Evolutionary conservation across 2,888 invertebrate species (phyloP), one percentile per base, ranked within the genome.

Genomic region (Nebria salina): DNA sequence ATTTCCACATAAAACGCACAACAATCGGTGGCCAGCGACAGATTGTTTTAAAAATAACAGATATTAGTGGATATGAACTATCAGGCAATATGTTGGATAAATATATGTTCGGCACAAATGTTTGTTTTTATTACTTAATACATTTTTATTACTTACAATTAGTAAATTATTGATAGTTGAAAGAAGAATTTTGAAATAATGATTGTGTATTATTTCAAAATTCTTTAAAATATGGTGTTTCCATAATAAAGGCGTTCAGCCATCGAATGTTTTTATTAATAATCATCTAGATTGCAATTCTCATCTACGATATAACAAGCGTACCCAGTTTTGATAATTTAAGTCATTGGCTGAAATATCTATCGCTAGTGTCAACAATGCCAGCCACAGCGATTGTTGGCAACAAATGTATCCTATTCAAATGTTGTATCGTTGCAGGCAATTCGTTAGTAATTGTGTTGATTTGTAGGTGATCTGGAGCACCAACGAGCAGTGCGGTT

Each of bases 221-320:
- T 66, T 66, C n/a, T 20, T 20, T 20, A 20, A 20, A 20, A 20
- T 20, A 20, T 20, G 20, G 1, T 20, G 20, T 20, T 20, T 20
- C 20, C 20, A 20, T 20, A 20, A 20, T 20, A 20, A 20, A 20
- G 20, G 20, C 20, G n/a, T 20, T 20, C 20, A 20, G 20, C 20
- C 20, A 20, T 20, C 20, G 20, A 20, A 20, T 20, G 34, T 34
- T 34, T 34, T 34, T 5, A 34, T 4, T 4, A 34, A 34, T 34
- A 34, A 34, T 34, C 2, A 34, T 34, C 34, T 34, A 95, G 96
- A 92, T 95, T 76, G 91, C 96, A 77, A 87, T 97, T 77, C 90
- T 97, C 83, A 94, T 96, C 0, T 97, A 96, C 87, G 97, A 97
- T 87, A 92, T 97, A 77, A 96, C 96, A 43, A 95, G 94, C 87